Percentiles rank a stretch among this genome's conserved stretches.
phyloP scores from a whole-genome alignment of 2,797 vertebrate species.

The Danio albolineatus region DNA sequence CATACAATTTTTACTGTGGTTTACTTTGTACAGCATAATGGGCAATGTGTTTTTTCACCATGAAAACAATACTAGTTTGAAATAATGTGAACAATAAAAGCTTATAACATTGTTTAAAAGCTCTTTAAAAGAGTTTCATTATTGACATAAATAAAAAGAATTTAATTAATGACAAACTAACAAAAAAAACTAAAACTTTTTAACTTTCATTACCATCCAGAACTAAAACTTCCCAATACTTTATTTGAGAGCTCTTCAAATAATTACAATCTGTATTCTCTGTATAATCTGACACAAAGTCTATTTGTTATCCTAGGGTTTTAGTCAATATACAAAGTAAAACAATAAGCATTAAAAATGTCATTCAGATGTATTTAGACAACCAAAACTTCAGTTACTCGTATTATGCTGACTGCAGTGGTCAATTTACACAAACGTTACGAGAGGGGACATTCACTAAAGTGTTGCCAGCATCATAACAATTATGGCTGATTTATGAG shows the following conservation, averaged over 20 bases:
- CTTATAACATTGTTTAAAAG: too few relatives aligned
- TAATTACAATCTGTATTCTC: neutral
- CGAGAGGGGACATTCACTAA: conserved; percentile 23
- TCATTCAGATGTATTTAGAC: neutral
- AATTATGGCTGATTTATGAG: conserved; percentile 55
- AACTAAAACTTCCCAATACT: too few relatives aligned
- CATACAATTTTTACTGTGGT: too few relatives aligned
- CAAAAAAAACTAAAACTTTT: too few relatives aligned
- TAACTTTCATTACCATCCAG: too few relatives aligned
- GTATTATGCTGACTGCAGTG: conserved; percentile 25
- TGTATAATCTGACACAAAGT: neutral
- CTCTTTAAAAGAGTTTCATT: too few relatives aligned
- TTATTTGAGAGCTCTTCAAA: neutral
- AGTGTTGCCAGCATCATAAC: conserved; percentile 47
- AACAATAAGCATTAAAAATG: neutral
- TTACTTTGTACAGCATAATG: too few relatives aligned
- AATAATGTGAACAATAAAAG: too few relatives aligned
- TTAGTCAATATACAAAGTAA: neutral
- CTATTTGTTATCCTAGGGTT: neutral
- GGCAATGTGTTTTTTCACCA: too few relatives aligned
- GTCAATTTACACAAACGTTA: conserved; percentile 48
- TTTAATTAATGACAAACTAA: too few relatives aligned
- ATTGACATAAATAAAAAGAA: too few relatives aligned
- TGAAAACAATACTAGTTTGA: too few relatives aligned
- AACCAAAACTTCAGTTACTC: conserved; percentile 16